Conservation (phyloP, 1,140 invertebrate species). For the Drosophila micromelanica region DNA sequence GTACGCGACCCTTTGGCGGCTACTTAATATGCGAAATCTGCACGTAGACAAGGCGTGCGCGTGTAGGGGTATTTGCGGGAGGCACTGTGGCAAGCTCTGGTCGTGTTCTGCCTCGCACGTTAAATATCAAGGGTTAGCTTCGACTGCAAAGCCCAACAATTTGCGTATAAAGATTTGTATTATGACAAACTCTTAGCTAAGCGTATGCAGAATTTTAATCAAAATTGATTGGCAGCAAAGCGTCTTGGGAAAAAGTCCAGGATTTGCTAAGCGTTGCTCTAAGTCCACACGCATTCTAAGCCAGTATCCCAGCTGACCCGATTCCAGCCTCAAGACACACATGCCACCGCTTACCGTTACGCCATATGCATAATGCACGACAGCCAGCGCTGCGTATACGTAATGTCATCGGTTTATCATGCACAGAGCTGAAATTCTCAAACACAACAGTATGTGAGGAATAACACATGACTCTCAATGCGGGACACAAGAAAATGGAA, state of each 20-base stretch:
- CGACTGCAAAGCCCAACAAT: not conserved
- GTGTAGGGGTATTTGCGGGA: not conserved
- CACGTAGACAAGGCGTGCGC: conserved; percentile 8
- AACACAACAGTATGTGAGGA: conserved; percentile 17
- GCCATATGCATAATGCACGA: conserved; percentile 32
- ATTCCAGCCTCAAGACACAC: conserved; percentile 18
- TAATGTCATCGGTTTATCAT: conserved; percentile 39
- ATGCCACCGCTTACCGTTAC: not conserved
- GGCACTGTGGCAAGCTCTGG: conserved; percentile 1
- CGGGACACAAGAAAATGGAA: conserved; percentile 44
- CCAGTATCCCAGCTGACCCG: conserved; percentile 15
- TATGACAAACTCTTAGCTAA: conserved; percentile 4
- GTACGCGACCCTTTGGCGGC: conserved; percentile 40
- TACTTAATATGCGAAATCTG: conserved; percentile 54
- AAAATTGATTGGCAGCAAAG: conserved; percentile 10
- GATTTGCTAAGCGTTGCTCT: not conserved
- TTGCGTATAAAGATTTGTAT: conserved; percentile 8
- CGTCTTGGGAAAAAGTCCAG: not conserved
- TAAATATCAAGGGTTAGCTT: conserved; percentile 10
- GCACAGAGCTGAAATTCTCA: conserved; percentile 9
- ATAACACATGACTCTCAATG: conserved; percentile 28
- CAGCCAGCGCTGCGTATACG: conserved; percentile 34
- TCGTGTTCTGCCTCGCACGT: not conserved
- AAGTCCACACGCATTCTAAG: not conserved
- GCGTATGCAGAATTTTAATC: conserved; percentile 14